phyloP scores from a whole-genome alignment of 2,888 invertebrate species.

The Eurytoma adleriae region DNA sequence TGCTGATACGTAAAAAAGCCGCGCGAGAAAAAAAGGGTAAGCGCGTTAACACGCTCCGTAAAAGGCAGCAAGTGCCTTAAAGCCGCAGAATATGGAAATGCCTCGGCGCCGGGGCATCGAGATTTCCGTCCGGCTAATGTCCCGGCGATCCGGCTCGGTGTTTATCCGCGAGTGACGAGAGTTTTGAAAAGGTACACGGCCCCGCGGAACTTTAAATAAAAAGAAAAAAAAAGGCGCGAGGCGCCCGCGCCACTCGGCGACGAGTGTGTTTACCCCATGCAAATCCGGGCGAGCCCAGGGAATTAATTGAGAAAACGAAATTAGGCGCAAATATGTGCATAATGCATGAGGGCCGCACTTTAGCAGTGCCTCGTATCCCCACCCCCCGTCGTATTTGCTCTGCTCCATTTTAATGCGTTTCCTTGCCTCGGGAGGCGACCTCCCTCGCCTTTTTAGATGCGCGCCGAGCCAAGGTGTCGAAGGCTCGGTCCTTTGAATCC shows the following conservation, averaged over 20 bases:
- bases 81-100: no score
- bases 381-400: background rate
- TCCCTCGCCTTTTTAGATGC: background rate
- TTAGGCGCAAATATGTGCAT: constrained; percentile 52
- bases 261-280: constrained; percentile 38
- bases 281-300: constrained; percentile 14
- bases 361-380: background rate
- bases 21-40: no score
- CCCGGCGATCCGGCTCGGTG: background rate
- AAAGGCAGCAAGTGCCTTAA: no score
- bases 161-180: background rate
- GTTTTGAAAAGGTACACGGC: constrained; percentile 16
- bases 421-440: background rate
- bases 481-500: no score
- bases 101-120: background rate
- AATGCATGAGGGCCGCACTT: constrained; percentile 43
- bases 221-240: constrained; percentile 7
- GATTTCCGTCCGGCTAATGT: constrained; percentile 11
- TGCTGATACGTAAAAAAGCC: no score
- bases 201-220: no score
- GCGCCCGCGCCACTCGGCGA: background rate
- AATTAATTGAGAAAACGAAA: constrained; percentile 52
- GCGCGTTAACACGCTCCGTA: no score
- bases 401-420: constrained; percentile 24
- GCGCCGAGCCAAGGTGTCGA: background rate